Conservation (phyloP, 2,797 vertebrate species). For the Loris lydekkerianus region DNA sequence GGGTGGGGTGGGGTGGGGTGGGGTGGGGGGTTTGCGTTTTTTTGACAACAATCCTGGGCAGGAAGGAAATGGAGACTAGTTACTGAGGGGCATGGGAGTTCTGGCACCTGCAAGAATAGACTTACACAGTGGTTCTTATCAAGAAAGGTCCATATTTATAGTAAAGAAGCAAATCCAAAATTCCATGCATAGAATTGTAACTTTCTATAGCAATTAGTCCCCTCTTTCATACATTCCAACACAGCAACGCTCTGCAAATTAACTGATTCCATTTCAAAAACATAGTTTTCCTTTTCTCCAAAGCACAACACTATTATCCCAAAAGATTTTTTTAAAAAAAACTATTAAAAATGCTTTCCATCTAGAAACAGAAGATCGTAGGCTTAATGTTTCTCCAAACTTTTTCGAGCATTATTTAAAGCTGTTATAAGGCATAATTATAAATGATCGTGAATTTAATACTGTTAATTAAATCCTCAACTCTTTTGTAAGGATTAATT, state of each 20-base stretch:
- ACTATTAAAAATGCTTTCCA: background rate
- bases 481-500: slow-evolving; percentile 66
- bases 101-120: background rate
- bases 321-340: slow-evolving; percentile 28
- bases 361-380: background rate
- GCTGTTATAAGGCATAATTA: slow-evolving; percentile 48
- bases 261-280: background rate
- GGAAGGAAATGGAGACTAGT: background rate
- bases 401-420: slow-evolving; percentile 61
- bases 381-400: slow-evolving; percentile 23
- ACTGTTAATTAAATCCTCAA: slow-evolving; percentile 63
- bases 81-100: background rate
- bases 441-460: slow-evolving; percentile 44
- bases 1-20: background rate
- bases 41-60: background rate
- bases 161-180: background rate
- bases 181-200: background rate
- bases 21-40: background rate
- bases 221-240: background rate
- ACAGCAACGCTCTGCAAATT: background rate
- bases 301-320: background rate
- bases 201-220: background rate
- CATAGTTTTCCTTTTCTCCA: background rate
- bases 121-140: background rate
- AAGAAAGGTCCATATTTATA: background rate